Evolutionary conservation across 2,113 vertebrate genomes (phyloP).

Genomic region (Tringa solitaria): DNA sequence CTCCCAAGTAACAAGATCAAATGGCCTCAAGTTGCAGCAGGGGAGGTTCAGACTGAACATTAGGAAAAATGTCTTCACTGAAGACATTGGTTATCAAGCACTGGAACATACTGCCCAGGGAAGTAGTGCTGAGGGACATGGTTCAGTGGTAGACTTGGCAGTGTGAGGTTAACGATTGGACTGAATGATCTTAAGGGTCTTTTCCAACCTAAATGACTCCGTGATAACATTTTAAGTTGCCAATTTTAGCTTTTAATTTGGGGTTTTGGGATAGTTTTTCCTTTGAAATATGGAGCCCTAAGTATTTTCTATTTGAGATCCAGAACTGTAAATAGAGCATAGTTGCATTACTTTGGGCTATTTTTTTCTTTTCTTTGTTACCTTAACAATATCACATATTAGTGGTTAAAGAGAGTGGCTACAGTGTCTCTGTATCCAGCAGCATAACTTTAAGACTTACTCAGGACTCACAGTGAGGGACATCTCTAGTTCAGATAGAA

Average conservation of each 20-base stretch:
- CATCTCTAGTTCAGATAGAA: not conserved
- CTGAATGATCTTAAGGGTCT: not conserved
- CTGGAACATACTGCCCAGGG: not conserved
- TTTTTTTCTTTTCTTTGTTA: not conserved
- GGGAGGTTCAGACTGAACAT: not conserved
- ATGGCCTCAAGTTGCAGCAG: not conserved
- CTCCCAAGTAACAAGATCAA: not conserved
- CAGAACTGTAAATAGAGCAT: not conserved
- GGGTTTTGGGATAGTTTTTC: not conserved
- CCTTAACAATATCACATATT: not conserved
- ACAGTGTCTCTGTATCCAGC: not conserved
- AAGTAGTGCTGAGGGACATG: not conserved
- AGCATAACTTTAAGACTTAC: not conserved
- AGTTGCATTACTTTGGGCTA: not conserved
- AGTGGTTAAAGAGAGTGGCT: not conserved
- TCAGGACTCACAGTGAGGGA: accelerated
- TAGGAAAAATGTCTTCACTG: not conserved
- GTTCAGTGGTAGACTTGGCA: not conserved
- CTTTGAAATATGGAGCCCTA: not conserved
- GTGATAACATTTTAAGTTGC: not conserved
- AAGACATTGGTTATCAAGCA: not conserved
- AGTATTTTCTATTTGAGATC: not conserved
- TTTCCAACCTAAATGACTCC: not conserved
- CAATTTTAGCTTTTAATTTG: not conserved
- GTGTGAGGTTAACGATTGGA: not conserved